Evolutionary conservation across 2,113 vertebrate genomes (phyloP), one percentile per base, ranked within the genome.

Genomic region (Gorsachius goisagi): DNA sequence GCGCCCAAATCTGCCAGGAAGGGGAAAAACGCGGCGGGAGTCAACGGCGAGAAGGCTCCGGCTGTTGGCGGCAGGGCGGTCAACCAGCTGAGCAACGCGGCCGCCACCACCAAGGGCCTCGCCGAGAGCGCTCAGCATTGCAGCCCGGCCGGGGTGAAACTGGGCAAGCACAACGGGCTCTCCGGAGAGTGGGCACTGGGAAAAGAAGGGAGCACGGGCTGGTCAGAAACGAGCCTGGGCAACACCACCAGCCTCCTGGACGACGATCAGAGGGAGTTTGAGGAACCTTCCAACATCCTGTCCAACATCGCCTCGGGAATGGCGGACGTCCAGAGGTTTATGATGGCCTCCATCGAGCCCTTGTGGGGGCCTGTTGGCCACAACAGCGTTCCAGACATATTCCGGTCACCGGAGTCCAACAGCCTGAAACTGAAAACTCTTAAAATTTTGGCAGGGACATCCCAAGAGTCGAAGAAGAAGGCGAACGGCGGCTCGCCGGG

Each of bases 291-390:
- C 92, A 99, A 99, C 97, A 99, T 99, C 97, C 98, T 99, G 94
- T 99, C 99, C 89, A 99, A 99, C 98, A 99, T 99, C 77, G 99
- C 99, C 12, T 99, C 99, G n/a, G 99, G 99, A 58, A 99, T 99
- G 99, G 99, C 99, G 9, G 99, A 99, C 52, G 99, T 99, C 69
- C 99, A 99, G 98, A 98, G 99, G 97, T 99, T 99, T 84, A 99
- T 99, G 99, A 99, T 99, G 99, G 99, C 99, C 91, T 99, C 99
- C 89, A 99, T 99, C 41, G 99, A 99, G 97, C 99, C 99, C 67
- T 97, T 99, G 93, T 99, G 99, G 99, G 98, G 99, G 66, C 99
- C 99, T 4, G 98, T 99, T 73, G 76, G 97, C 55, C 98, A 98
- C 80, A 98, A 97, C 94, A 98, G 97, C 6, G 98, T 98, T 39